These are phyloP conservation scores for Paragorgia papillata DNA, from an alignment of 92 coral and sea anemone genomes.

Conservation along the genomic window DNA sequence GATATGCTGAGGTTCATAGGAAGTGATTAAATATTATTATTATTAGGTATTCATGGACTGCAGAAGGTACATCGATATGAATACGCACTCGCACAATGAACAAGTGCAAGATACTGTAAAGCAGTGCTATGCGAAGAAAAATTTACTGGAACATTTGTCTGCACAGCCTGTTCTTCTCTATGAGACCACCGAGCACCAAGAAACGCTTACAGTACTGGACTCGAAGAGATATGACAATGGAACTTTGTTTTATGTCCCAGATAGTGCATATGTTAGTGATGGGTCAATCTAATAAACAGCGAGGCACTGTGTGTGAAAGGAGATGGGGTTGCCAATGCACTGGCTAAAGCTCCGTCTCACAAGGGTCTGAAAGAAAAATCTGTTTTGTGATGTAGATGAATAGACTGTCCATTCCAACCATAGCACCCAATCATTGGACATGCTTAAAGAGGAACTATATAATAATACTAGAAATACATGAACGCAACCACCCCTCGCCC, in stretches of 20 bases:
- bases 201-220: slow-evolving; percentile 2
- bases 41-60: slow-evolving; percentile 24
- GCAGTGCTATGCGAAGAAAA: slow-evolving; percentile 23
- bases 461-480: too few species aligned
- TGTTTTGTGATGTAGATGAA: slow-evolving; percentile 23
- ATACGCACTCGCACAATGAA: slow-evolving; percentile 28
- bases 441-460: slow-evolving; percentile 12
- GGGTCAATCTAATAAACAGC: slow-evolving; percentile 42
- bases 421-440: slow-evolving; percentile 20
- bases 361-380: slow-evolving; percentile 10
- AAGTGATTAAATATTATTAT: too few species aligned
- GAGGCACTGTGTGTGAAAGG: slow-evolving; percentile 14
- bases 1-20: too few species aligned
- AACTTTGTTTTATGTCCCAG: slow-evolving; percentile 41
- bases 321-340: slow-evolving; percentile 19
- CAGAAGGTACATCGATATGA: slow-evolving; percentile 42
- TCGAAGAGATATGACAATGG: slow-evolving; percentile 49
- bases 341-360: slow-evolving; percentile 29
- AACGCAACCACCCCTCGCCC: too few species aligned
- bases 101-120: slow-evolving; percentile 20
- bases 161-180: too few species aligned
- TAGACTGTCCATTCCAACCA: slow-evolving; percentile 1
- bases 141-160: slow-evolving; percentile 22
- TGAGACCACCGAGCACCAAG: too few species aligned
- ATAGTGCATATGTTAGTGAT: slow-evolving; percentile 36